Evolutionary conservation across 2,888 invertebrate genomes (phyloP), one percentile per base, ranked within the genome.

Genomic region (Dynastes maya): DNA sequence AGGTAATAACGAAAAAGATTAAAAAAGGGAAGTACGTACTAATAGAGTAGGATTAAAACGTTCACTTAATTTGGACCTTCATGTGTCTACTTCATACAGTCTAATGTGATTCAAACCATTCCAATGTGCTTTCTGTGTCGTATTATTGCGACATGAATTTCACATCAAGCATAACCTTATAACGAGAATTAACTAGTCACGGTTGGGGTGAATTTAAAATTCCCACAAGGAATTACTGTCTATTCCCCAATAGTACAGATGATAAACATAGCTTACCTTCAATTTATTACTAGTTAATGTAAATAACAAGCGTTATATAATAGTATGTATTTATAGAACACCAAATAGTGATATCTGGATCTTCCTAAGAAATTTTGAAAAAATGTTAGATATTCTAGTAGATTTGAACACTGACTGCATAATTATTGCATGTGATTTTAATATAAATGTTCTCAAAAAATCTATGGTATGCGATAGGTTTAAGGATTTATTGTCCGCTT

Each of bases 71-170:
- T 37, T 8, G 64, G 37, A 32, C 4, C 32, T n/a, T 9, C n/a
- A 65, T 65, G 37, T 13, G 1, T 58, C 3, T 22, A n/a, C 16
- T 22, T 16, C 22, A 6, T 22, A 65, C 51, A 51, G 13, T 11
- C n/a, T 37, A 65, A 40, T 6, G 13, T n/a, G 9, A 32, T 65
- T 65, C 13, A 65, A 65, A 65, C n/a, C 37, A 65, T 65, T 5
- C 8, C 37, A 37, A 65, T 65, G 65, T 40, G 40, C 16, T 65
- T 65, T 65, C 65, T 32, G 65, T 65, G 65, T 65, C 45, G 29
- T 67, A 67, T 45, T 67, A 45, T n/a, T 16, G 22, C 40, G 45
- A 67, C 67, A 67, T 40, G 45, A n/a, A 67, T 67, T 45, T 45
- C 22, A 67, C 45, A 67, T 67, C 29, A 67, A 8, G 45, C n/a